Evolutionary conservation across 1,140 invertebrate species (phyloP).

Genomic region (Drosophila baimaii): DNA sequence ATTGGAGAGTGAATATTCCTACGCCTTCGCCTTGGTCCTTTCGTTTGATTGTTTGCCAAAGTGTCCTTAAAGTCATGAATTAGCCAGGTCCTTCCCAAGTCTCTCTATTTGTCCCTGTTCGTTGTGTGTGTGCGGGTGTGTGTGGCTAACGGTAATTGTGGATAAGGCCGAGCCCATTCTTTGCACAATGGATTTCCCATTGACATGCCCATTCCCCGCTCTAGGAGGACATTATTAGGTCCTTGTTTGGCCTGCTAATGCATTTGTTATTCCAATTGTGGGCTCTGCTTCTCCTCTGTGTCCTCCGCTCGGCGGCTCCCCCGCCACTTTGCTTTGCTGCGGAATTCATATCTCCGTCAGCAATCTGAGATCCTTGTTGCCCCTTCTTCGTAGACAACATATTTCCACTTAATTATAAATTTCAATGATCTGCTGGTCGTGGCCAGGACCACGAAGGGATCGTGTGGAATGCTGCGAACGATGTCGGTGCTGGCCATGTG

Average conservation of each 20-base stretch:
- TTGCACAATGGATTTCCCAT: conserved; percentile 38
- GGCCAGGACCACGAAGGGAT: conserved; percentile 24
- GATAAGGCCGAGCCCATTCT: conserved; percentile 33
- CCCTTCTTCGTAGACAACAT: conserved; percentile 60
- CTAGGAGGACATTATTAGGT: conserved; percentile 44
- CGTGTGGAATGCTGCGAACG: conserved; percentile 62
- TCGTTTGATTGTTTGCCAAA: conserved; percentile 63
- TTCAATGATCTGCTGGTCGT: conserved; percentile 63
- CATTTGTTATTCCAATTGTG: conserved; percentile 49
- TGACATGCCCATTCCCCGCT: conserved; percentile 5
- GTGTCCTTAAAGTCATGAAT: conserved; percentile 77
- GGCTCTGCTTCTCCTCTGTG: neutral
- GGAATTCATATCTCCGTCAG: conserved; percentile 50
- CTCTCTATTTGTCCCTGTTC: conserved; percentile 54
- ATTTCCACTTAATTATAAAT: conserved; percentile 81
- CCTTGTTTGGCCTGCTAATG: conserved; percentile 55
- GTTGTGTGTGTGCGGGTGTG: conserved; percentile 20
- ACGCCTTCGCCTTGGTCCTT: conserved; percentile 43
- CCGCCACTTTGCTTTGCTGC: conserved; percentile 1
- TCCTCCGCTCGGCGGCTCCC: neutral
- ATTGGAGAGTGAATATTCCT: conserved; percentile 56
- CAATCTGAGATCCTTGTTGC: conserved; percentile 58
- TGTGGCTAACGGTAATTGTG: conserved; percentile 71
- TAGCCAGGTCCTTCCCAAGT: conserved; percentile 56
- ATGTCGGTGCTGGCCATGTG: conserved; percentile 43